Base-by-base conservation (phyloP, 2,888 invertebrate genomes). In the Euplagia quadripunctaria region DNA sequence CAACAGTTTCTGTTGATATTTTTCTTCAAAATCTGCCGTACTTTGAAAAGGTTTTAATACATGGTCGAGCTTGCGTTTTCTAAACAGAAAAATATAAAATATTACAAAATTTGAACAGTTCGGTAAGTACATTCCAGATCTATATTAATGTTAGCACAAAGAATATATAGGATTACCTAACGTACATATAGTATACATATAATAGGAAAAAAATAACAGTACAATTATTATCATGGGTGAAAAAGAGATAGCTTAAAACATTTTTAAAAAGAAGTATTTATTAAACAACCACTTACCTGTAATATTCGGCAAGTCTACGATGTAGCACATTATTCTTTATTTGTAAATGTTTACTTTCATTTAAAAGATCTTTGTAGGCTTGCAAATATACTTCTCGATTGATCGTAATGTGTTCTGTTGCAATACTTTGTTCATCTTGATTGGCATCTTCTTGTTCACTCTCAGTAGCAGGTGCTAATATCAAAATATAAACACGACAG, bases 61-160 rank as follows among this genome's bases (percentile, higher is more conserved):
- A 71, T 96, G 94, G 31, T 94, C 94, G 17, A 94, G 88, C 87
- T 94, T 95, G 74, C 96, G 90, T 85, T 96, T 96, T 77, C 95
- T 95, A 80, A 49, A 85, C 87, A n/a, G 0, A 68, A 68, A 8
- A n/a, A n/a, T 5, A n/a, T 31, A n/a, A 58, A 12, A 14, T 14
- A 31, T 31, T 58, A 61, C 12, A 61, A 31, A 31, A 31, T 8
- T 61, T 55, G 0, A 55, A 61, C 0, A 8, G 43, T 1, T 46
- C 43, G 43, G 6, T 46, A 4, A 46, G 43, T 9, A 46, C 43
- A 3, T 46, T 0, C 43, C 31, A 31, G 31, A 31, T 31, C 31
- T 31, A 2, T 31, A 31, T 31, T 31, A 31, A 31, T 31, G 31
- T 31, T 31, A 31, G 31, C 31, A 31, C 31, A 31, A 31, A 31